phyloP scores from a whole-genome alignment of 2,797 vertebrate species.

The Leptoclinus maculatus region DNA sequence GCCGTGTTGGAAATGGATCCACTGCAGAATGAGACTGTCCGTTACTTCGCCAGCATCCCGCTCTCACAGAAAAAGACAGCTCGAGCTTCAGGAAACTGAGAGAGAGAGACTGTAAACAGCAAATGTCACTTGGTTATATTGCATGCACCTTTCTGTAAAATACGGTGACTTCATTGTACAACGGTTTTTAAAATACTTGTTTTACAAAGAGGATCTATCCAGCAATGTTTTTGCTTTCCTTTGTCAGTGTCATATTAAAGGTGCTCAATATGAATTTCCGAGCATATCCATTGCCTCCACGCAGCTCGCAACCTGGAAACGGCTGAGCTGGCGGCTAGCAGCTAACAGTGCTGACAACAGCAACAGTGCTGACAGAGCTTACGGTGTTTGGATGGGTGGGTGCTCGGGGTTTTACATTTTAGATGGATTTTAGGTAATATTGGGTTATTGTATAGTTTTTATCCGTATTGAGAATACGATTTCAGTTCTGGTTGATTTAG shows the following conservation, averaged over 20 bases:
- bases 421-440: background rate
- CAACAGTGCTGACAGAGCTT: no score
- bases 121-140: background rate
- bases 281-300: background rate
- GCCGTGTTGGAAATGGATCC: slow-evolving; percentile 36
- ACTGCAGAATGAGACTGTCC: slow-evolving; percentile 32
- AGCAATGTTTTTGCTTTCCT: background rate
- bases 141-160: background rate
- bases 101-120: background rate
- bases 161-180: background rate
- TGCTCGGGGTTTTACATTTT: background rate
- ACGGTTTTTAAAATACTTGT: background rate
- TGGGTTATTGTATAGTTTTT: background rate
- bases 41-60: slow-evolving; percentile 21
- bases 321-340: no score
- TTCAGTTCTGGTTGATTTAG: background rate
- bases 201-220: background rate
- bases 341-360: no score
- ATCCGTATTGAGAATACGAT: background rate
- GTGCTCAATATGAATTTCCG: background rate
- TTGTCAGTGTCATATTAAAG: background rate
- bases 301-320: no score
- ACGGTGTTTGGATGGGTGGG: background rate
- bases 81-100: slow-evolving; percentile 4
- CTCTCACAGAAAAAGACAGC: slow-evolving; percentile 4